Evolutionary conservation across 53 echinoderm and acorn worm genomes (phyloP).

Genomic region (Antedon mediterranea): DNA sequence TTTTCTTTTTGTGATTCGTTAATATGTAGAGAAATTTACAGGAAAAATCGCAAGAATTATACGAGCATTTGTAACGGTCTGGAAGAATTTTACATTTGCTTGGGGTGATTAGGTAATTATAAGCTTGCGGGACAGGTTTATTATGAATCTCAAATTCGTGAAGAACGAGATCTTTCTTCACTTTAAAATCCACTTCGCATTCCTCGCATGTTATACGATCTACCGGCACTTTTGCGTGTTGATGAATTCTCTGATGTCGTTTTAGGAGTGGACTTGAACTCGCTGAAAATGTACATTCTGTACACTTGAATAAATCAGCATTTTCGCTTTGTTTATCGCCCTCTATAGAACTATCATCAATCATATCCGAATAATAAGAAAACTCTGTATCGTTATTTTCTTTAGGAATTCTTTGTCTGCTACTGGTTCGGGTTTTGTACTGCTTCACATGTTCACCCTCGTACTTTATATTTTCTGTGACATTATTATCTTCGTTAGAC

Average conservation of each 20-base stretch:
- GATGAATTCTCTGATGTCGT: not conserved
- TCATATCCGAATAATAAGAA: not conserved
- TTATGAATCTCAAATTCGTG: slow-evolving; percentile 22
- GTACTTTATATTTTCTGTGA: not conserved
- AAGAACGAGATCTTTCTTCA: slow-evolving; percentile 18
- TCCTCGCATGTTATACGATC: slow-evolving; percentile 20
- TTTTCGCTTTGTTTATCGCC: not conserved
- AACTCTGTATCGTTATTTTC: not conserved
- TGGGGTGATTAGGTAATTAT: not conserved
- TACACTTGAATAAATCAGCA: not conserved
- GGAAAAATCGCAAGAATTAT: not conserved
- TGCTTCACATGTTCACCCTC: not conserved
- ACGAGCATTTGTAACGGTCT: not conserved
- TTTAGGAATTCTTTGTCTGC: not conserved
- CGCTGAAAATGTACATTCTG: not conserved
- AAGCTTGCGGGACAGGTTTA: not conserved
- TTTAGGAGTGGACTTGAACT: not conserved
- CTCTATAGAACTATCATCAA: not conserved
- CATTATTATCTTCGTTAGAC: not conserved
- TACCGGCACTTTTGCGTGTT: not conserved
- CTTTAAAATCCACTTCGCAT: slow-evolving; percentile 33
- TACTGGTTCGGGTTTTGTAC: not conserved
- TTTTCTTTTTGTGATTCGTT: not conserved
- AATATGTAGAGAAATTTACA: not conserved
- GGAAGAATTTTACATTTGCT: not conserved